Percentiles rank a stretch among this genome's conserved stretches.
These are phyloP conservation scores for Agapornis canus DNA, from an alignment of 2,797 vertebrate genomes.

Conservation along the genomic window DNA sequence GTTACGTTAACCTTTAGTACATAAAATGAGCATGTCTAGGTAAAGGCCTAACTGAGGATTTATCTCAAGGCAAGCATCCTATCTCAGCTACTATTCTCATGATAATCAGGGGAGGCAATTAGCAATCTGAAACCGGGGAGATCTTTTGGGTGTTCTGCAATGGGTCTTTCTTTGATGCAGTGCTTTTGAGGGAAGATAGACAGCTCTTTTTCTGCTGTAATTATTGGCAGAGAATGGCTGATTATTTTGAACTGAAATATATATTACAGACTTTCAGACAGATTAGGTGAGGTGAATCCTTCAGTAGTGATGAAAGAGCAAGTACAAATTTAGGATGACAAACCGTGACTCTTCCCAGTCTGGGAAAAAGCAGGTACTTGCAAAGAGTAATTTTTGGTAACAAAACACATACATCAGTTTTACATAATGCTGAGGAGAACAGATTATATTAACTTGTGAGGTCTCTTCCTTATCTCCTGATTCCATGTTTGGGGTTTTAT, in stretches of 20 bases:
- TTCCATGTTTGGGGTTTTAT: not conserved
- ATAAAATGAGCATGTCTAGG: not conserved
- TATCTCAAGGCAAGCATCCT: not conserved
- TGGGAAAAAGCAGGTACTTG: not conserved
- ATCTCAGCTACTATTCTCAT: not conserved
- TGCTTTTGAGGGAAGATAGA: not conserved
- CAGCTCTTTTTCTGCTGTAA: not conserved
- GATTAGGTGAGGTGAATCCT: not conserved
- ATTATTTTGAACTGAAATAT: not conserved
- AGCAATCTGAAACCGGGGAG: not conserved
- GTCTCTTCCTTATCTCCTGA: not conserved
- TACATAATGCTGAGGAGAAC: not conserved
- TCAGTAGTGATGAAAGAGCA: not conserved
- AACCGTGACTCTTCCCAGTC: not conserved
- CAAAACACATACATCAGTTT: not conserved
- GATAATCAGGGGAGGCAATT: not conserved
- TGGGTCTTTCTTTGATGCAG: not conserved
- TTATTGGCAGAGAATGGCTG: not conserved
- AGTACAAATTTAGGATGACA: not conserved
- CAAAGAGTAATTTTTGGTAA: not conserved
- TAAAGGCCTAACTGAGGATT: not conserved
- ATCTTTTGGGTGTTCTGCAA: not conserved
- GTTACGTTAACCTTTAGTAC: not conserved
- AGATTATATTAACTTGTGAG: not conserved
- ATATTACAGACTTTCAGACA: not conserved